phyloP scores from a whole-genome alignment of 2,888 invertebrate species.

The Drosophila barbarae region DNA sequence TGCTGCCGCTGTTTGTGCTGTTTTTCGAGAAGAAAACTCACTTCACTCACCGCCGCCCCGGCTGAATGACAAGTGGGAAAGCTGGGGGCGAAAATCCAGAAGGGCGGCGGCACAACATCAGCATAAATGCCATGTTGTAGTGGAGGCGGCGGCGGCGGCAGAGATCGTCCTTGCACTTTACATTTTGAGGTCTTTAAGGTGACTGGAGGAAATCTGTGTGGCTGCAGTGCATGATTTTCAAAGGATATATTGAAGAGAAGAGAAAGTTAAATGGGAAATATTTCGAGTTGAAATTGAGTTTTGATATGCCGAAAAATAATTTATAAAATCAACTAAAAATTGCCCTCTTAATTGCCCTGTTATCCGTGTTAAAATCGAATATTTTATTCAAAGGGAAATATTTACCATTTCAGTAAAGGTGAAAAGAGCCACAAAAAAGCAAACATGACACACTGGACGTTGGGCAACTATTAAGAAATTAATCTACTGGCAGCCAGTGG shows the following conservation, averaged over 20 bases:
- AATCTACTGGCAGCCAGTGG: conserved; percentile 11
- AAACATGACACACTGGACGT: neutral
- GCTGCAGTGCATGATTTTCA: neutral
- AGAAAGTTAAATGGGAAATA: neutral
- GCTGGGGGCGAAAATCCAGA: conserved; percentile 2
- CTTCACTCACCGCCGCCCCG: conserved; percentile 19
- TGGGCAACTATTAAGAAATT: conserved; percentile 20
- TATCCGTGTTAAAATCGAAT: neutral
- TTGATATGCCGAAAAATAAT: neutral
- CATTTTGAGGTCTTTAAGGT: conserved; percentile 17
- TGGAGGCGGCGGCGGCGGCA: conserved; percentile 5
- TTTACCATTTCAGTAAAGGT: conserved; percentile 2
- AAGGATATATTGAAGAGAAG: neutral
- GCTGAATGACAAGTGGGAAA: conserved; percentile 28
- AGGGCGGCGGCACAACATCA: conserved; percentile 15
- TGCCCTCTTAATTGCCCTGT: neutral
- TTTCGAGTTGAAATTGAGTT: neutral
- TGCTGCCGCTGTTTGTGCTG: conserved; percentile 42
- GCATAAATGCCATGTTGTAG: conserved; percentile 32
- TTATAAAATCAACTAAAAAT: neutral
- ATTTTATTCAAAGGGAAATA: conserved; percentile 6
- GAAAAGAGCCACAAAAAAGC: conserved; percentile 7
- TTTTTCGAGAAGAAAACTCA: conserved; percentile 23
- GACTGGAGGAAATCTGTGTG: neutral
- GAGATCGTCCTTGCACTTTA: conserved; percentile 30